Evolutionary conservation across 2,888 invertebrate genomes (phyloP), one percentile per base, ranked within the genome.

Genomic region (Philhelius pedissequus): DNA sequence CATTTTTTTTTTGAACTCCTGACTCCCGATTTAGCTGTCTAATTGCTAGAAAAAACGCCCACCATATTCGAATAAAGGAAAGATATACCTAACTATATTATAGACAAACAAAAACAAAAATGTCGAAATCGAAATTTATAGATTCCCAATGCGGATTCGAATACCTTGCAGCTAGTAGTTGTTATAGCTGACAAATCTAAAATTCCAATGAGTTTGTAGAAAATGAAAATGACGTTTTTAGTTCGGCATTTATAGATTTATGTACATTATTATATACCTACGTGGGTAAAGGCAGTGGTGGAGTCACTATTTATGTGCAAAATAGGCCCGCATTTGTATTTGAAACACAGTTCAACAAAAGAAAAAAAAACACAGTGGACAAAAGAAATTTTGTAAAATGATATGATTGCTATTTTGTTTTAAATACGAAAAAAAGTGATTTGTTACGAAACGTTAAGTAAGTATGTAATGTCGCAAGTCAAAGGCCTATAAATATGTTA

Each of bases 21-120:
- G 75, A 79, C 84, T 84, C 79, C 74, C 83, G 83, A 66, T 69
- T 76, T 70, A 80, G 80, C 80, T 80, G 71, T 80, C 79, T 84
- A 84, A 80, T 80, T 84, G 80, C 71, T 84, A 68, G 80, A 80
- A 84, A 79, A 84, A 79, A 84, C 84, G 84, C 84, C 84, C 84
- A 84, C 84, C 71, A 75, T 71, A 62, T 62, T 43, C 27, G 38
- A 35, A 32, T 15, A 22, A 22, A n/a, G 25, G n/a, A 6, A 9
- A 32, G 32, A 9, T 20, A 32, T 18, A 32, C 3, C 2, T 56
- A 20, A 3, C 2, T 56, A 20, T 32, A 20, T 1, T 18, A 7
- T 52, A 62, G 38, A 64, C 60, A 43, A 45, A 56, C 9, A 73
- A 38, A 79, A n/a, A n/a, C n/a, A n/a, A n/a, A 66, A 75, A 60